phyloP scores from a whole-genome alignment of 2,888 invertebrate species.

The Dusona sp. region DNA sequence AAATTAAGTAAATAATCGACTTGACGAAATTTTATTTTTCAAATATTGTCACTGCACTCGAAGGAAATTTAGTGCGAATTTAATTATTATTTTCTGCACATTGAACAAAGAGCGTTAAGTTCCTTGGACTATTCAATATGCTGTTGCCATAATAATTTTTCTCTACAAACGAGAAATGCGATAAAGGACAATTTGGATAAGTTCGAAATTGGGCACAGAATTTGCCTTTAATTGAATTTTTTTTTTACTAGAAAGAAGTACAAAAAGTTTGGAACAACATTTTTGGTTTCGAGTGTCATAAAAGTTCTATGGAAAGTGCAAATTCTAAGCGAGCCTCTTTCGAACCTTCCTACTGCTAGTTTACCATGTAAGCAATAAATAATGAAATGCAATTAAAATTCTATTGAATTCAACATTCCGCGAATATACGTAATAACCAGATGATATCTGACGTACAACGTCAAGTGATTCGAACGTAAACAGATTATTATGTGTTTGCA shows the following conservation, averaged over 20 bases:
- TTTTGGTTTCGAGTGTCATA: not conserved
- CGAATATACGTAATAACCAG: conserved; percentile 57
- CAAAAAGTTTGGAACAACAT: not conserved
- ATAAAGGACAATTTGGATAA: no score
- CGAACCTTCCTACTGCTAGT: not conserved
- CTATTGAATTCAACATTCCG: conserved; percentile 44
- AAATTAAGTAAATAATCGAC: not conserved
- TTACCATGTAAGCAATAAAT: not conserved
- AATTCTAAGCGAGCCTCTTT: not conserved
- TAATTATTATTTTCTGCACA: no score
- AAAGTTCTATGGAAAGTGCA: not conserved
- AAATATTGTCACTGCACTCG: no score
- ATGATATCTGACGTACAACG: conserved; percentile 62
- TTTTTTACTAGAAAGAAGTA: not conserved
- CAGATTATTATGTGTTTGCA: conserved; percentile 33
- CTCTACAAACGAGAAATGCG: no score
- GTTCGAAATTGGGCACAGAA: no score
- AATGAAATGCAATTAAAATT: conserved; percentile 37
- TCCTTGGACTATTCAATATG: no score
- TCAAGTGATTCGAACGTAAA: conserved; percentile 54
- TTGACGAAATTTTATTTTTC: not conserved
- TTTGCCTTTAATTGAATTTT: no score
- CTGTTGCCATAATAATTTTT: no score
- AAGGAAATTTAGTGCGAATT: no score
- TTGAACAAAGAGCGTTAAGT: no score